Conservation (phyloP, 2,888 invertebrate genomes). For the Acrocera orbiculus region DNA sequence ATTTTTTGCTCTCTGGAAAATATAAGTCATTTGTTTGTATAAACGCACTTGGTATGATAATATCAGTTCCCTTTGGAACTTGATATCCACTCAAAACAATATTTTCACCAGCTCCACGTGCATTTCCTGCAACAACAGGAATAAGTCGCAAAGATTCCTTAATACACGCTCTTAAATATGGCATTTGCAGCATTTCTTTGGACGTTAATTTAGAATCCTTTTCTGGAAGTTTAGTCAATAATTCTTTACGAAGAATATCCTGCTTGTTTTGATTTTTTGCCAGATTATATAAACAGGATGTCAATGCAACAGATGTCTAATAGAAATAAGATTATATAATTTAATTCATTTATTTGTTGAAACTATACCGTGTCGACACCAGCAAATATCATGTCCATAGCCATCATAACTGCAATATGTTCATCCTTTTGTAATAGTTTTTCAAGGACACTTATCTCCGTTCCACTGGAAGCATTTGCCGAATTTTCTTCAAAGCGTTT, state of each 20-base stretch:
- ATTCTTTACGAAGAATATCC: slow-evolving; percentile 40
- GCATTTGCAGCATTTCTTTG: slow-evolving; percentile 31
- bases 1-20: slow-evolving; percentile 42
- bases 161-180: slow-evolving; percentile 54
- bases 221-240: slow-evolving; percentile 29
- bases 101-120: slow-evolving; percentile 36
- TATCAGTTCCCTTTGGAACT: slow-evolving; percentile 46
- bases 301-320: slow-evolving; percentile 31
- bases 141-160: slow-evolving; percentile 51
- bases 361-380: slow-evolving; percentile 51
- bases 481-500: slow-evolving; percentile 17
- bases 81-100: slow-evolving; percentile 44
- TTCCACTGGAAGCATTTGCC: slow-evolving; percentile 28
- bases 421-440: slow-evolving; percentile 42
- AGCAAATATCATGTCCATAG: slow-evolving; percentile 49
- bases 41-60: slow-evolving; percentile 50
- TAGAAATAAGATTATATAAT: not conserved
- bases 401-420: slow-evolving; percentile 45
- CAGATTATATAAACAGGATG: slow-evolving; percentile 39
- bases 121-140: slow-evolving; percentile 41
- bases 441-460: slow-evolving; percentile 42
- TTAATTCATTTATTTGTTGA: not conserved
- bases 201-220: slow-evolving; percentile 29
- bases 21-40: slow-evolving; percentile 44
- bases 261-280: slow-evolving; percentile 46